Evolutionary conservation across 2,888 invertebrate genomes (phyloP), one percentile per base, ranked within the genome.

Genomic region (Diarsia dahlii): DNA sequence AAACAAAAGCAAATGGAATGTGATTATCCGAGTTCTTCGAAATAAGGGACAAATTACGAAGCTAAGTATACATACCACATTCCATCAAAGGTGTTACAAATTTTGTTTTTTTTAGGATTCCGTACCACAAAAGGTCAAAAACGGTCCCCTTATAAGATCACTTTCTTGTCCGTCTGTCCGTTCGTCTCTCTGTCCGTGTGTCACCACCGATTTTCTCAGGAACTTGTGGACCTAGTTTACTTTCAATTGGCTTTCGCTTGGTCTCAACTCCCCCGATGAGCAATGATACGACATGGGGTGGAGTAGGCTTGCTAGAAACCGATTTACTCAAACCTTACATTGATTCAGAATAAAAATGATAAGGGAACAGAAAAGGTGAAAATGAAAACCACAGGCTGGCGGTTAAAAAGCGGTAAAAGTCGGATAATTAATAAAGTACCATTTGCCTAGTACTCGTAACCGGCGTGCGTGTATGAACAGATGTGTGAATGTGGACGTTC

Each of bases 1-100:
- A 58, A 82, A 45, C 20, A 60, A 74, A 60, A 58, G 71, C 64
- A 58, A 58, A 64, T 1, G 5, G 10, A 20, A 34, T 58, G 15
- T 50, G 9, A 20, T 78, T 78, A 56, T 79, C 23, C 0, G 18
- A 20, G 39, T 60, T 62, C 12, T 34, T 23, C 0, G 20, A 28
- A 52, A n/a, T n/a, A n/a, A n/a, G n/a, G n/a, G n/a, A n/a, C n/a
- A 34, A 3, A 2, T 15, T 3, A 20, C n/a, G 3, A 45, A 34
- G 34, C 20, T 28, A n/a, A n/a, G n/a, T n/a, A n/a, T n/a, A 20
- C 1, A 72, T 2, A 46, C 20, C 13, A 8, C 5, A 54, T 45
- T 23, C 6, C 0, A 23, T n/a, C 28, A 18, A 34, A 6, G 3
- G 34, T 18, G 13, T 23, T 23, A 56, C n/a, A 10, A 54, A 8